Evolutionary conservation across 2,113 vertebrate genomes (phyloP), one percentile per base, ranked within the genome.

Genomic region (Athene cunicularia): DNA sequence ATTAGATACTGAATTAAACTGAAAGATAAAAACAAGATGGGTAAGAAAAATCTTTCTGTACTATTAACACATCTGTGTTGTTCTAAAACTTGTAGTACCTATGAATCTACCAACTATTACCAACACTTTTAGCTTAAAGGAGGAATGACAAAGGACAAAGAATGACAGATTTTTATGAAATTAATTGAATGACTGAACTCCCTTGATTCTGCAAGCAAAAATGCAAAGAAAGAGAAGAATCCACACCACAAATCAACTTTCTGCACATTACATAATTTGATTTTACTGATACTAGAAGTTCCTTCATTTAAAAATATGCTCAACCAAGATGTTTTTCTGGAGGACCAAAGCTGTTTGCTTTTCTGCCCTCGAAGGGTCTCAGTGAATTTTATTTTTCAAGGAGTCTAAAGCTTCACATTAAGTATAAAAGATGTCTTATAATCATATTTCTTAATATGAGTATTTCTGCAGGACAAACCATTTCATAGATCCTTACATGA

Each of bases 251-350:
- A 41, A 63, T 53, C 8, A 71, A 22, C n/a, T 53, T 70, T 58
- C 8, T 59, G 23, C 28, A 55, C 11, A 33, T 56, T 27, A 39
- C 9, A 27, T 62, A 32, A 49, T 53, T 74, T 60, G 17, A 52
- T 87, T 63, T 76, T 64, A 80, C 14, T 53, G 12, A 5, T 20
- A 67, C 11, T 47, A 59, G n/a, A 88, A 79, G 77, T 12, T 2
- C 3, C 9, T 77, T 43, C 0, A 16, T 63, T 59, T 24, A 59
- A 93, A 96, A 90, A 56, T 75, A 64, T 9, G 8, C 5, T 37
- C 20, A 92, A 55, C 2, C 4, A 27, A 37, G 2, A 30, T 0
- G 0, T 32, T 68, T 71, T 81, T 53, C 74, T 87, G 3, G 11
- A 83, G 10, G 2, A 72, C 11, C 6, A 72, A 76, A 80, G 20